phyloP scores from a whole-genome alignment of 1,140 invertebrate species.

The Conus ventricosus region DNA sequence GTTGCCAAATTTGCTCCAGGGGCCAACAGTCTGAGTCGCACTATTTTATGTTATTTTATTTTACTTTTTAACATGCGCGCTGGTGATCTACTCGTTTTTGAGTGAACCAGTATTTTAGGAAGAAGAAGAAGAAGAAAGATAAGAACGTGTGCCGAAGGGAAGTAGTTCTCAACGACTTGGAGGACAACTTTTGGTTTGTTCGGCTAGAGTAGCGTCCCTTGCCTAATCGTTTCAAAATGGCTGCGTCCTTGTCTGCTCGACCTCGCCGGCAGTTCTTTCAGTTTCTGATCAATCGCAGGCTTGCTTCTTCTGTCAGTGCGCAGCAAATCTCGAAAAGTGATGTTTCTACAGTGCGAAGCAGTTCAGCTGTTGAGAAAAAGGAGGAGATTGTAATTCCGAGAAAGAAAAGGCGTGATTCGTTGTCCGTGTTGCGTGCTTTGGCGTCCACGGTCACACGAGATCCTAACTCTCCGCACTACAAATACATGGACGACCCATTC shows the following conservation, averaged over 20 bases:
- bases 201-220: background rate
- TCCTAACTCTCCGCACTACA: conserved; percentile 20
- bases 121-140: too few species aligned
- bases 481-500: conserved; percentile 27
- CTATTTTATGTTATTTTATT: too few species aligned
- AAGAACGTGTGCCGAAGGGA: too few species aligned
- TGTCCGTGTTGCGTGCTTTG: conserved; percentile 21
- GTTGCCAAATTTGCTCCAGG: too few species aligned
- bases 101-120: too few species aligned
- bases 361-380: background rate
- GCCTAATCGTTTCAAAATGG: background rate
- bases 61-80: too few species aligned
- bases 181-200: background rate
- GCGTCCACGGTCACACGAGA: conserved; percentile 27
- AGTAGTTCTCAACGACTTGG: too few species aligned
- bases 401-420: conserved; percentile 22
- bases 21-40: too few species aligned
- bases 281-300: background rate
- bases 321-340: background rate
- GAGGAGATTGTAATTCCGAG: conserved; percentile 24
- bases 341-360: too few species aligned
- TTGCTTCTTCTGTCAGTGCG: background rate
- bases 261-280: background rate
- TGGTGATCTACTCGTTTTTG: too few species aligned
- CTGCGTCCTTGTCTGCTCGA: conserved; percentile 33